These are phyloP conservation scores for Chionoecetes opilio DNA, from an alignment of 1,140 invertebrate species.

Conservation along the genomic window DNA sequence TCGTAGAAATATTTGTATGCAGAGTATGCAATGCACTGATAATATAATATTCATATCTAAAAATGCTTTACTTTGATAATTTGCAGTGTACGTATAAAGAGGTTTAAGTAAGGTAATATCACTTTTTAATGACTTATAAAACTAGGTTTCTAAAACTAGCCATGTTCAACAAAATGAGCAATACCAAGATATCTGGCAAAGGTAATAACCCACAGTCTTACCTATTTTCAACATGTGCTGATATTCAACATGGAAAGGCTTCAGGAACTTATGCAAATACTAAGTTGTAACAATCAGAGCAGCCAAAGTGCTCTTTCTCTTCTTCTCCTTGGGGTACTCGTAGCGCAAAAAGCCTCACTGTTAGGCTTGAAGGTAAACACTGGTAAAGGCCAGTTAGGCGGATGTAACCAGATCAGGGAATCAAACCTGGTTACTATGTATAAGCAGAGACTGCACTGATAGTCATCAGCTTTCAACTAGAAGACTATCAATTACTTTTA, in stretches of 20 bases:
- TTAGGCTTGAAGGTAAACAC: conserved; percentile 74
- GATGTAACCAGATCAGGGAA: conserved; percentile 61
- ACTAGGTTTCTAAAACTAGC: conserved; percentile 19
- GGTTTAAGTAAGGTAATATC: background rate
- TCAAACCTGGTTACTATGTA: conserved; percentile 59
- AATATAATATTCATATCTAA: background rate
- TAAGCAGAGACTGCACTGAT: conserved; percentile 64
- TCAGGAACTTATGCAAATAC: conserved; percentile 78
- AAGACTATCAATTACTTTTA: conserved; percentile 72
- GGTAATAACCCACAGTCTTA: conserved; percentile 51
- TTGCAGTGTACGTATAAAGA: background rate
- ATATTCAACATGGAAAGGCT: conserved; percentile 73
- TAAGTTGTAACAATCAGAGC: conserved; percentile 77
- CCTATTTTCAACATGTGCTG: conserved; percentile 73
- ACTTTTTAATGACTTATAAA: conserved; percentile 11
- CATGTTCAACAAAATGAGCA: conserved; percentile 4
- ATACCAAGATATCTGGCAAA: conserved; percentile 11
- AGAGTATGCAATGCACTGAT: background rate
- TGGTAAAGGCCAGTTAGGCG: conserved; percentile 72
- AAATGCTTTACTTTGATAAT: conserved; percentile 1
- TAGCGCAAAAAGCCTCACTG: conserved; percentile 78
- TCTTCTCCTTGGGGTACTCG: conserved; percentile 79
- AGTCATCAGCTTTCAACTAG: conserved; percentile 78
- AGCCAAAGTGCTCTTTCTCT: conserved; percentile 74
- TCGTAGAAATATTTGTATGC: background rate